A percentile compares a stretch with the other conserved stretches of the same genome.
Conservation (phyloP, 2,113 vertebrate genomes). For the Hippopotamus amphibius region DNA sequence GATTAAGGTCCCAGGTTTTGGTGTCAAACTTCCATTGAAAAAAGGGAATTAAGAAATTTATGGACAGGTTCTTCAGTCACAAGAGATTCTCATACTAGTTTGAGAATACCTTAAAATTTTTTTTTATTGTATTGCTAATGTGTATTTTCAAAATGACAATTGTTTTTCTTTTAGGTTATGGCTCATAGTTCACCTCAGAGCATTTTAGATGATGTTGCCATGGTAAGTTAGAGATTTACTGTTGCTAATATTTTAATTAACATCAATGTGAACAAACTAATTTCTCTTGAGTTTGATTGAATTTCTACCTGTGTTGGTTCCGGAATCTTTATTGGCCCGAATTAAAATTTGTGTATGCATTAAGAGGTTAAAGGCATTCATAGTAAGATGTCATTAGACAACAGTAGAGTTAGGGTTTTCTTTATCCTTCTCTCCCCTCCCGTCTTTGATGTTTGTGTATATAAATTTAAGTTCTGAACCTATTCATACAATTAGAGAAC, state of each 20-base stretch:
- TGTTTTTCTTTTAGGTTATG: conserved; percentile 92
- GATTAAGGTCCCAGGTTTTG: neutral
- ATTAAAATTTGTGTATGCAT: conserved; percentile 29
- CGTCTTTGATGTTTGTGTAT: neutral
- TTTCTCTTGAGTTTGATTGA: neutral
- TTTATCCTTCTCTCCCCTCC: neutral
- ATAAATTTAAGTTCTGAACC: neutral
- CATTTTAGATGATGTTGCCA: conserved; percentile 99
- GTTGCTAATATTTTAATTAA: neutral
- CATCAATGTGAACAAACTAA: neutral
- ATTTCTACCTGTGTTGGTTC: neutral
- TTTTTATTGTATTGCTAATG: neutral
- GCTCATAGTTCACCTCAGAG: conserved; percentile 98
- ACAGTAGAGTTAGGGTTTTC: neutral
- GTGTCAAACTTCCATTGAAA: neutral
- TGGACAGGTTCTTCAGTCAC: neutral
- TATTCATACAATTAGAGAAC: neutral
- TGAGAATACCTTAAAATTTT: neutral
- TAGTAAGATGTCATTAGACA: neutral
- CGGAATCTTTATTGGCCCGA: neutral
- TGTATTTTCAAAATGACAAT: conserved; percentile 60
- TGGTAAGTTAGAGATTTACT: conserved; percentile 91
- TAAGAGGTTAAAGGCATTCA: neutral
- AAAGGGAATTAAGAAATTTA: conserved; percentile 17
- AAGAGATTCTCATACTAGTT: neutral